These are phyloP conservation scores for Leptobrachium leishanense DNA, from an alignment of 2,113 vertebrate species.

Conservation along the genomic window DNA sequence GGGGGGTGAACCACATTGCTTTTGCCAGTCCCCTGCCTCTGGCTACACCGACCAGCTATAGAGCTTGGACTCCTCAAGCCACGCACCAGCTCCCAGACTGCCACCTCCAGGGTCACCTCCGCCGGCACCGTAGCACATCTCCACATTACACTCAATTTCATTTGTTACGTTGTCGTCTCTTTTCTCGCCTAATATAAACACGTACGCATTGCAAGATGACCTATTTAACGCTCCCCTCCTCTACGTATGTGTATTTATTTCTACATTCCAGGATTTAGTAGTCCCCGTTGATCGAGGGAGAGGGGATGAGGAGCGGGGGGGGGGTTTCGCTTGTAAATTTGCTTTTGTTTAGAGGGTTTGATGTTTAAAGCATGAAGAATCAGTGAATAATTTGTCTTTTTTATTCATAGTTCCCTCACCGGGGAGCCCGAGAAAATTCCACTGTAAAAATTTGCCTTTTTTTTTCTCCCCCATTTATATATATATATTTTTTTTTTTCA, in stretches of 20 bases:
- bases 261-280: neutral
- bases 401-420: conserved; percentile 21
- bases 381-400: conserved; percentile 2
- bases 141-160: neutral
- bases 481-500: too few relatives aligned
- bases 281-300: neutral
- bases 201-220: neutral
- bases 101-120: neutral
- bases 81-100: neutral
- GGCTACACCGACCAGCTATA: neutral
- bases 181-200: neutral
- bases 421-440: neutral
- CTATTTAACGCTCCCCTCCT: neutral
- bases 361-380: conserved; percentile 13
- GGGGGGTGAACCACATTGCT: too few relatives aligned
- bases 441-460: neutral
- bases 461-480: neutral
- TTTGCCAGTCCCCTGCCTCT: neutral
- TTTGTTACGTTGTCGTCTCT: neutral
- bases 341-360: neutral
- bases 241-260: neutral
- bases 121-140: neutral
- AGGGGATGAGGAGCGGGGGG: neutral
- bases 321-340: neutral
- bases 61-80: neutral